These are phyloP conservation scores for Fabriciana adippe DNA, from an alignment of 2,888 invertebrate genomes.

Conservation along the genomic window DNA sequence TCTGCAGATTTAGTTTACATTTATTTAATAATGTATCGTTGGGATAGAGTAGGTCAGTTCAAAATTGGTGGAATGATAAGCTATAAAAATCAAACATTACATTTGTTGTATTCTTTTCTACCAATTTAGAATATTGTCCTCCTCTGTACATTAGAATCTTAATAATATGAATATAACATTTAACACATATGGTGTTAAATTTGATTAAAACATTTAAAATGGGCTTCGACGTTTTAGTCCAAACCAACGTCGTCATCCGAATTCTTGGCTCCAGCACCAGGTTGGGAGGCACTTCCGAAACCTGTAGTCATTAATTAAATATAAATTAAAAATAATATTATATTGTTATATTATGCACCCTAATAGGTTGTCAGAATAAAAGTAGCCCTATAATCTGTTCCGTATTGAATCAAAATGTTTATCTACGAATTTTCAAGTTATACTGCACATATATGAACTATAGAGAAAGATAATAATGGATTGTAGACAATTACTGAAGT, in stretches of 20 bases:
- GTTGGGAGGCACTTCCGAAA: slow-evolving; percentile 58
- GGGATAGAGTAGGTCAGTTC: slow-evolving; percentile 1
- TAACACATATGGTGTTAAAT: neutral
- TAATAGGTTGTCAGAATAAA: too few species aligned
- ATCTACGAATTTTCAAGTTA: too few species aligned
- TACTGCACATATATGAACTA: too few species aligned
- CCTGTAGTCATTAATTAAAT: slow-evolving; percentile 44
- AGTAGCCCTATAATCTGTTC: too few species aligned
- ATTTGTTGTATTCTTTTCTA: neutral
- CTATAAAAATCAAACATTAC: neutral
- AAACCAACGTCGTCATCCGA: slow-evolving; percentile 85
- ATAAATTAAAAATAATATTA: slow-evolving; percentile 3
- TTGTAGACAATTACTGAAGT: too few species aligned
- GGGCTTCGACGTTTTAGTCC: slow-evolving; percentile 46
- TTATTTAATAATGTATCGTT: neutral
- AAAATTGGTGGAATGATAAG: neutral
- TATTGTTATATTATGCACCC: too few species aligned
- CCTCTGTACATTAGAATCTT: neutral
- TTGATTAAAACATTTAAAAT: neutral
- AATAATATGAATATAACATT: slow-evolving; percentile 1
- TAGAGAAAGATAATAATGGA: too few species aligned
- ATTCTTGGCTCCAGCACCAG: slow-evolving; percentile 58
- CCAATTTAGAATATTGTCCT: slow-evolving; percentile 3
- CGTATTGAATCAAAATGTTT: neutral
- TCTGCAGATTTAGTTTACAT: neutral